Percentiles rank a stretch among this genome's conserved stretches.
These are phyloP conservation scores for Azorinus chamasolen DNA, from an alignment of 2,888 invertebrate genomes.

Conservation along the genomic window DNA sequence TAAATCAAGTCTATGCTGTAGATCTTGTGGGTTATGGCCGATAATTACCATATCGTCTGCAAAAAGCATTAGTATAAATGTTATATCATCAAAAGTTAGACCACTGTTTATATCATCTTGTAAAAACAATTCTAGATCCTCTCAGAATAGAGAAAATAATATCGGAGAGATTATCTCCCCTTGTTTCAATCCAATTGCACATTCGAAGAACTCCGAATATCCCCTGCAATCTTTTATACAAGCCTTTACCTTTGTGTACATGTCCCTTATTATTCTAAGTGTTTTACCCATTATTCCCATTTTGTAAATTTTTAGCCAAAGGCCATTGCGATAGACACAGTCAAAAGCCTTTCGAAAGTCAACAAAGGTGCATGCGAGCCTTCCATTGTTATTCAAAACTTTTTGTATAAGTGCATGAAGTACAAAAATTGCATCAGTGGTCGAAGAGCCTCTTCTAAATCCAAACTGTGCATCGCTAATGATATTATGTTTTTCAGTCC, in stretches of 20 bases:
- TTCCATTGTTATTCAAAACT: too few relatives aligned
- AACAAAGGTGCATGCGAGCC: conserved; percentile 23
- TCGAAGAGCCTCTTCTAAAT: conserved; percentile 27
- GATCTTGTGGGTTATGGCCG: conserved; percentile 23
- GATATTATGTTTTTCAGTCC: conserved; percentile 15
- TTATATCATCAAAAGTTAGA: conserved; percentile 22
- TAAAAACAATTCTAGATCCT: conserved; percentile 33
- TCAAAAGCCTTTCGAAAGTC: conserved; percentile 38
- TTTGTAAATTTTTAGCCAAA: conserved; percentile 24
- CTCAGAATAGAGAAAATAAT: conserved; percentile 34
- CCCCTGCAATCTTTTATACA: conserved; percentile 20
- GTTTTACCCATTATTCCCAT: conserved; percentile 22
- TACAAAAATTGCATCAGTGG: too few relatives aligned
- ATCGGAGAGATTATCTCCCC: conserved; percentile 29
- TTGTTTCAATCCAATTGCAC: conserved; percentile 30
- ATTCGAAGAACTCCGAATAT: conserved; percentile 27
- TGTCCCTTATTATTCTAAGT: conserved; percentile 13
- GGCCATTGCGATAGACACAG: conserved; percentile 28
- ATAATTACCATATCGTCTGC: conserved; percentile 40
- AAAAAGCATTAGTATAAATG: conserved; percentile 25
- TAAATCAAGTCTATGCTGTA: conserved; percentile 6
- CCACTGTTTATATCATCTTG: conserved; percentile 10
- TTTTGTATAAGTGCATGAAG: too few relatives aligned
- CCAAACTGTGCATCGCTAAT: conserved; percentile 42
- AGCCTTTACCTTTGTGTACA: conserved; percentile 36